Conservation (phyloP, 2,888 invertebrate species). For the Panopea generosa region DNA sequence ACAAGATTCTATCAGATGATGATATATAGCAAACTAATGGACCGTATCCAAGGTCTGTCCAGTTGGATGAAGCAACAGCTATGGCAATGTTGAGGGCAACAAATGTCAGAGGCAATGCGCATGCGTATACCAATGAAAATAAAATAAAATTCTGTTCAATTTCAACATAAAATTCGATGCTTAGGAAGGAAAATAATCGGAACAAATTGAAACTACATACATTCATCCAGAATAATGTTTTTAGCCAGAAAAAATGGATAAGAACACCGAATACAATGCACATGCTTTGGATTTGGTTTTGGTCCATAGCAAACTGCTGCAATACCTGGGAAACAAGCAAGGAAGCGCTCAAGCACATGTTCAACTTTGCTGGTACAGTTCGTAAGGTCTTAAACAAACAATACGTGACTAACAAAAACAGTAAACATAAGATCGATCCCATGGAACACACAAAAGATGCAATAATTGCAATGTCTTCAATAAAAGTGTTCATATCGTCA, state of each 20-base stretch:
- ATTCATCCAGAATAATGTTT: constrained; percentile 36
- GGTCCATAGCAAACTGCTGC: constrained; percentile 16
- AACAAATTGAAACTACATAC: constrained; percentile 48
- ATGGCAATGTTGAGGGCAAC: constrained; percentile 24
- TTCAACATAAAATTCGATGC: too few relatives aligned
- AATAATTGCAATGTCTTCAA: constrained; percentile 5
- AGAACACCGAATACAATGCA: constrained; percentile 31
- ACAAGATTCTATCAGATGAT: constrained; percentile 20
- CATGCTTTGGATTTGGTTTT: neutral
- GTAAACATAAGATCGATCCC: constrained; percentile 36
- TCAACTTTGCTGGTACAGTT: constrained; percentile 39
- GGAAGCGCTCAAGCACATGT: constrained; percentile 23
- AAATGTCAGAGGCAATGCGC: constrained; percentile 8
- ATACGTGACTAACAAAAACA: constrained; percentile 25
- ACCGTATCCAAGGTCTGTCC: constrained; percentile 38
- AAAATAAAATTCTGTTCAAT: too few relatives aligned
- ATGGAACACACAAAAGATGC: constrained; percentile 4
- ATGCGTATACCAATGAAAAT: constrained; percentile 2
- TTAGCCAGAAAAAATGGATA: constrained; percentile 43
- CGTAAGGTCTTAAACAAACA: constrained; percentile 17
- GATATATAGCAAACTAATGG: constrained; percentile 45
- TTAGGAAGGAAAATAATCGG: constrained; percentile 21
- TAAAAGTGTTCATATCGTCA: neutral
- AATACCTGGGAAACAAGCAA: constrained; percentile 36
- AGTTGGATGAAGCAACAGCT: neutral